These are phyloP conservation scores for Crossaster papposus DNA, from an alignment of 53 echinoderm and acorn worm species.

Conservation along the genomic window DNA sequence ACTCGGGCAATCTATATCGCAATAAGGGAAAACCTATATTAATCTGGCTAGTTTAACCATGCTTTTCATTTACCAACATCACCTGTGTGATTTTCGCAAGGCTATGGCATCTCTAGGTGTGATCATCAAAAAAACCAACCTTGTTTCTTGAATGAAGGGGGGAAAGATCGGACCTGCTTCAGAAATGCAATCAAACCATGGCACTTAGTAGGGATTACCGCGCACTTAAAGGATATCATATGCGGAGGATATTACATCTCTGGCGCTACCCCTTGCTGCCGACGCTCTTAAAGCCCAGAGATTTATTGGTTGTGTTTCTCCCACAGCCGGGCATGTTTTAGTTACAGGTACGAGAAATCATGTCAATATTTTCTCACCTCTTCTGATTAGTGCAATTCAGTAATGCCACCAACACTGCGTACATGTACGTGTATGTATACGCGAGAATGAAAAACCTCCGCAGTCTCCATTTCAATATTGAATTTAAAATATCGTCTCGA, in stretches of 20 bases:
- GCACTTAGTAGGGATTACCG: constrained; percentile 50
- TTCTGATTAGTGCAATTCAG: constrained; percentile 46
- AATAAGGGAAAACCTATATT: not conserved
- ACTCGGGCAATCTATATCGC: constrained; percentile 32
- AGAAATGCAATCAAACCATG: constrained; percentile 48
- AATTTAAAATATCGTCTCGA: not conserved
- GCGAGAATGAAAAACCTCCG: not conserved
- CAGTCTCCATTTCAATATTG: not conserved
- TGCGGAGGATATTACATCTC: constrained; percentile 48
- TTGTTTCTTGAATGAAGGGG: constrained; percentile 15
- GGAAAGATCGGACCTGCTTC: not conserved
- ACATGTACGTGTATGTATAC: not conserved
- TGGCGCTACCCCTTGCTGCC: constrained; percentile 11
- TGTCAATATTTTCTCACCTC: constrained; percentile 63
- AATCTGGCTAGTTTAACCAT: not conserved
- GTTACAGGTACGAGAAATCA: constrained; percentile 38
- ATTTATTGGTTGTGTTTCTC: constrained; percentile 45
- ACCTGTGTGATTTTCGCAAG: constrained; percentile 49
- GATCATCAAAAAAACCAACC: constrained; percentile 19
- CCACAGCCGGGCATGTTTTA: constrained; percentile 42
- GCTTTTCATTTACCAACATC: not conserved
- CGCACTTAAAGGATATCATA: constrained; percentile 59
- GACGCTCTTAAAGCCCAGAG: constrained; percentile 45
- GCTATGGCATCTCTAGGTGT: constrained; percentile 32
- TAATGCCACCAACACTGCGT: not conserved